Base-by-base conservation (phyloP, 1,140 invertebrate species). In the Camponotus pennsylvanicus region DNA sequence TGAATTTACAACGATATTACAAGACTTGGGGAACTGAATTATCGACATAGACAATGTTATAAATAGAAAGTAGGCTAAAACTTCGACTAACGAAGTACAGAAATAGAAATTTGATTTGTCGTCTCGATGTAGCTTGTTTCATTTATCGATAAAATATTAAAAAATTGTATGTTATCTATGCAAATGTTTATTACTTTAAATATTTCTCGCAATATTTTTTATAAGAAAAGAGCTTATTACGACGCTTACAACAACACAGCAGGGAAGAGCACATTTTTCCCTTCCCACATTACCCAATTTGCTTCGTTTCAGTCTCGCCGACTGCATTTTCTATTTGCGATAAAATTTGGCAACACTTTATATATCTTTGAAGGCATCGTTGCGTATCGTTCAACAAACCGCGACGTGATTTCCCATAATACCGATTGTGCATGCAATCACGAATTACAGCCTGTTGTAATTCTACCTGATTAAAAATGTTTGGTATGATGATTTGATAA, bases 281-380 rank as follows among this genome's bases (percentile, higher is more conserved):
- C 21, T 42, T 40, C 64, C 2, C 11, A 49, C 42, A 34, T 80
- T 55, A 8, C 34, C 15, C n/a, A 55, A 55, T 55, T 79, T 37
- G 61, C 21, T 67, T 55, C 64, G 15, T 66, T 69, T 79, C 61
- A 52, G 6, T 13, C 64, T 42, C 7, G 8, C 13, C 34, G 45
- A 55, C 42, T 64, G 11, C 40, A 78, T 64, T 66, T 80, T 69
- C n/a, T 27, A 69, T 80, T 57, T 80, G 64, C 63, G 40, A 69
- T 80, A 80, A 69, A 80, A 69, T 67, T 79, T 79, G 40, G 42
- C 52, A 79, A 79, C 76, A 66, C 40, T 27, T 18, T 37, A 13
- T 79, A 8, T 67, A 79, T 67, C 77, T 79, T 63, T 34, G 27
- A 13, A 18, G 34, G 59, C 59, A 78, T 78, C 76, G 27, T 78